A percentile compares a stretch with the other conserved stretches of the same genome.
These are phyloP conservation scores for Acanthochromis polyacanthus DNA, from an alignment of 2,113 vertebrate species.

Conservation along the genomic window DNA sequence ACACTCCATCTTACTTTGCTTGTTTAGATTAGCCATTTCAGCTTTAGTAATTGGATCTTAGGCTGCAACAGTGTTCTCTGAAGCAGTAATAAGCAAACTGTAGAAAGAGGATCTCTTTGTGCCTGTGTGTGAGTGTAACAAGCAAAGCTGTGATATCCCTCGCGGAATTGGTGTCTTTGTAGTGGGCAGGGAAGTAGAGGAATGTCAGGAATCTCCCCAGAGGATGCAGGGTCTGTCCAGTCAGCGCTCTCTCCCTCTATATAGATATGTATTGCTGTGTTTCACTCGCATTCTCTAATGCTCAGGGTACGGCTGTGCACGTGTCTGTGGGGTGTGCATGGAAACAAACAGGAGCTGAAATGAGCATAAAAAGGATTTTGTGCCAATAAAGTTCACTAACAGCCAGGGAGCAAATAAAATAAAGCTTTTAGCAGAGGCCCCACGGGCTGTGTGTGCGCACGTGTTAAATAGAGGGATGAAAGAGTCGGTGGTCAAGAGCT, in stretches of 20 bases:
- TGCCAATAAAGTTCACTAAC: conserved; percentile 51
- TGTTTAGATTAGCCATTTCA: conserved; percentile 55
- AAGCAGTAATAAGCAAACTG: conserved; percentile 17
- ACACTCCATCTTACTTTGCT: conserved; percentile 39
- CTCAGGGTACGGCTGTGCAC: conserved; percentile 4
- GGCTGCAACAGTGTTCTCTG: conserved; percentile 24
- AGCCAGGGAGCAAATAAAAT: conserved; percentile 55
- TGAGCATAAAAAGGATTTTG: conserved; percentile 45
- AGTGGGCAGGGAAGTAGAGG: conserved; percentile 77
- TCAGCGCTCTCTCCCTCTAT: conserved; percentile 37
- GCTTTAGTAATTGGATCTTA: conserved; percentile 43
- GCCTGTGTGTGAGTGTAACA: conserved; percentile 28
- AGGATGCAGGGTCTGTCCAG: conserved; percentile 69
- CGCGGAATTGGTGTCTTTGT: conserved; percentile 68
- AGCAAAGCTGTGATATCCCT: conserved; percentile 58
- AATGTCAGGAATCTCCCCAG: conserved; percentile 80
- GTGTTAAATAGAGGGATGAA: conserved; percentile 53
- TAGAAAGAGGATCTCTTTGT: conserved; percentile 38
- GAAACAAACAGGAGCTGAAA: conserved; percentile 39
- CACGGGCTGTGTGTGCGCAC: conserved; percentile 7
- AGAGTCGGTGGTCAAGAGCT: conserved; percentile 44
- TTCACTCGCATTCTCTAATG: conserved; percentile 4
- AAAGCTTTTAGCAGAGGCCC: conserved; percentile 53
- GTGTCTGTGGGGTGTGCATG: conserved; percentile 17
- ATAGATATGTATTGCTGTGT: conserved; percentile 1